Evolutionary conservation across 2,113 vertebrate genomes (phyloP).

Genomic region (Callionymus lyra): DNA sequence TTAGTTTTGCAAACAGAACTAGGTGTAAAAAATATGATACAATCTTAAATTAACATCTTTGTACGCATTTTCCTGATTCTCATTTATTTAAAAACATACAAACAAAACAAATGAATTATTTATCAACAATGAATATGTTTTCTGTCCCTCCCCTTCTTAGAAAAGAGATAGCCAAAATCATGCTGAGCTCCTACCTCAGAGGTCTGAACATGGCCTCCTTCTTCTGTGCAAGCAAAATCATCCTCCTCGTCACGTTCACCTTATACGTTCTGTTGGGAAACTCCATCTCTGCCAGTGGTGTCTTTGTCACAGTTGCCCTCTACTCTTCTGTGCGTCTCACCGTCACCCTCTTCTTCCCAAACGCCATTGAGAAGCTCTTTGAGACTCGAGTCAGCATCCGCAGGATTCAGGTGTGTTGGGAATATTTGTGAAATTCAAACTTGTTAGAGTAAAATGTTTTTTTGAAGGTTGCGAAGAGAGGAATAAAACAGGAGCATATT

Average conservation of each 20-base stretch:
- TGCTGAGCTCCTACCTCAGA: conserved; percentile 87
- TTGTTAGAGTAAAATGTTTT: no score
- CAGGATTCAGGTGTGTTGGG: conserved; percentile 82
- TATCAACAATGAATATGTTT: not conserved
- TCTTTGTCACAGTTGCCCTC: conserved; percentile 83
- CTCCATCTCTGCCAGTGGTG: conserved; percentile 74
- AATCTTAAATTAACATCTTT: no score
- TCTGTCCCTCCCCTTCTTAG: conserved; percentile 46
- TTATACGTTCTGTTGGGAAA: conserved; percentile 80
- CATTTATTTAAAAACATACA: no score
- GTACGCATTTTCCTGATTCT: not conserved
- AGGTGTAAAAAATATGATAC: no score
- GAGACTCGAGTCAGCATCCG: conserved; percentile 78
- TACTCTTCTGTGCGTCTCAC: conserved; percentile 81
- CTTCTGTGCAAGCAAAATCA: conserved; percentile 87
- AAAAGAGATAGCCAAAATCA: conserved; percentile 82
- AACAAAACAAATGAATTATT: no score
- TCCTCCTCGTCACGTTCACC: conserved; percentile 84
- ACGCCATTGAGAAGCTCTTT: conserved; percentile 78
- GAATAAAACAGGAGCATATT: no score
- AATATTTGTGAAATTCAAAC: no score
- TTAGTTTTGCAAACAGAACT: no score
- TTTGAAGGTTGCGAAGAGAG: no score
- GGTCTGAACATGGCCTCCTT: conserved; percentile 90
- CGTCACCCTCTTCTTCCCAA: conserved; percentile 89